Evolutionary conservation across 2,888 invertebrate species (phyloP).

Genomic region (Anticlea derivata): DNA sequence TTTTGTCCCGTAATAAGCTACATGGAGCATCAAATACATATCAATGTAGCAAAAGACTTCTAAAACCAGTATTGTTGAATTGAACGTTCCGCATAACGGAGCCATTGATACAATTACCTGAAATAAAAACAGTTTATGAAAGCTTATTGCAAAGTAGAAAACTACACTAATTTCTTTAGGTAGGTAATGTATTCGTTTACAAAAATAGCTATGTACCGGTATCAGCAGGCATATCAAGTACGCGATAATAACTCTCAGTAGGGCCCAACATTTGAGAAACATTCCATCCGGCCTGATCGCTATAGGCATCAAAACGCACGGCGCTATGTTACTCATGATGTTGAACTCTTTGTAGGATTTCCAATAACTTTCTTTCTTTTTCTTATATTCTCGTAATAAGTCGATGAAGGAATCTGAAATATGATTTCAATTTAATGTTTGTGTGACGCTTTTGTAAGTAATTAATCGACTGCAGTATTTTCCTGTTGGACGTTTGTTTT

Average conservation of each 20-base stretch:
- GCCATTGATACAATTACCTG: slow-evolving; percentile 69
- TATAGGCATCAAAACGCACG: slow-evolving; percentile 66
- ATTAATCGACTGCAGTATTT: too few relatives aligned
- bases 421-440: background rate
- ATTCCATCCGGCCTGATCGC: slow-evolving; percentile 68
- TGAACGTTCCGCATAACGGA: slow-evolving; percentile 59
- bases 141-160: background rate
- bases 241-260: slow-evolving; percentile 57
- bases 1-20: slow-evolving; percentile 76
- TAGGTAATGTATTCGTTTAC: background rate
- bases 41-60: slow-evolving; percentile 76
- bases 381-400: slow-evolving; percentile 57
- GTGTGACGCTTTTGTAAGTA: background rate
- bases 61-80: slow-evolving; percentile 55
- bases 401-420: slow-evolving; percentile 73
- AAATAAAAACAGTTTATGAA: slow-evolving; percentile 29
- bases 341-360: slow-evolving; percentile 65
- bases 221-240: slow-evolving; percentile 64
- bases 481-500: too few relatives aligned
- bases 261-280: slow-evolving; percentile 68
- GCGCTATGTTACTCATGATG: slow-evolving; percentile 58
- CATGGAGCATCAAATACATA: slow-evolving; percentile 77
- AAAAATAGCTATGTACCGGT: slow-evolving; percentile 45
- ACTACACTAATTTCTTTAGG: background rate
- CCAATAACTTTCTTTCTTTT: slow-evolving; percentile 56